Percentiles rank a stretch among this genome's conserved stretches.
Evolutionary conservation across 2,888 invertebrate species (phyloP).

Genomic region (Aphidoletes aphidimyza): DNA sequence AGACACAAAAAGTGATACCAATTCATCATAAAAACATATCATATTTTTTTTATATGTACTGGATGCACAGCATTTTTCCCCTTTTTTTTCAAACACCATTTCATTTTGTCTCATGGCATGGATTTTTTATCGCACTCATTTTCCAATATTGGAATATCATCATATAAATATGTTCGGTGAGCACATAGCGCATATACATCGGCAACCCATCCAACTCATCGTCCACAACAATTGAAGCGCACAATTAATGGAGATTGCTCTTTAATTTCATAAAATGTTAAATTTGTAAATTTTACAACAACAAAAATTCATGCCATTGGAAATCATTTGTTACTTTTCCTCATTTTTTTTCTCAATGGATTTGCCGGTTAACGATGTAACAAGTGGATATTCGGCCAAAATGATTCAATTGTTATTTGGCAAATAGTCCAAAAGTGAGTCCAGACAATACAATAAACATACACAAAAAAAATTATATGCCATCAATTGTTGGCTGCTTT

Average conservation of each 20-base stretch:
- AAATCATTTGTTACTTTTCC: too few relatives aligned
- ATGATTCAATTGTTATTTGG: neutral
- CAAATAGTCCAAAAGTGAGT: too few relatives aligned
- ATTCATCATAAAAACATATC: conserved; percentile 28
- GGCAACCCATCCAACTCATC: neutral
- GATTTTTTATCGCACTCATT: neutral
- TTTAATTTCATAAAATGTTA: neutral
- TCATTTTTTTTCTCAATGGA: neutral
- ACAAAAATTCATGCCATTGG: neutral
- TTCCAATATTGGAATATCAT: neutral
- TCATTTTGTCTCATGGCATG: neutral
- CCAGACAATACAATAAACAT: too few relatives aligned
- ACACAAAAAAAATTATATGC: neutral
- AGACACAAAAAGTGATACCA: neutral
- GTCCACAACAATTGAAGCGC: neutral
- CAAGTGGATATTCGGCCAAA: neutral
- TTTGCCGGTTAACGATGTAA: conserved; percentile 8
- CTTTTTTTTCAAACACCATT: neutral
- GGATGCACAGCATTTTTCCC: conserved; percentile 8
- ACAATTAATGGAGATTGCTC: neutral
- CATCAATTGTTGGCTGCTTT: neutral
- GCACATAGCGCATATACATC: neutral
- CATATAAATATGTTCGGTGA: conserved; percentile 23
- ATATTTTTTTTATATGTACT: neutral
- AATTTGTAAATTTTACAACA: conserved; percentile 18